Percentiles rank a stretch among this genome's conserved stretches.
phyloP scores from a whole-genome alignment of 2,113 vertebrate species.

The Psettodes erumei region DNA sequence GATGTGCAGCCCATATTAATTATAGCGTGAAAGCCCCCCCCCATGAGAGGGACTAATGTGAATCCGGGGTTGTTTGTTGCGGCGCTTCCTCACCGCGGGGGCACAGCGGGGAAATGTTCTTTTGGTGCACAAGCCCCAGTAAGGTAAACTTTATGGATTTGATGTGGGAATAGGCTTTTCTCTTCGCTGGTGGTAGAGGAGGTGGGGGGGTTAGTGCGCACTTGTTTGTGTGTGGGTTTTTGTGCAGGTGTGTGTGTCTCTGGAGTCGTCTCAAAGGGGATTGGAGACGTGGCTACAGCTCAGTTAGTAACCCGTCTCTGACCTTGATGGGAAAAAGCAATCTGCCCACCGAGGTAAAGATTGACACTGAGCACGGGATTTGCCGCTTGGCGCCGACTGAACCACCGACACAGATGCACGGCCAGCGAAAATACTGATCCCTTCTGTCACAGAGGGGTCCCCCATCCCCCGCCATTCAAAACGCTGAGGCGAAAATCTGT shows the following conservation, averaged over 20 bases:
- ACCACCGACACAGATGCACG: slow-evolving; percentile 53
- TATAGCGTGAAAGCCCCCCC: slow-evolving; percentile 46
- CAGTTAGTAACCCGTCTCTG: slow-evolving; percentile 73
- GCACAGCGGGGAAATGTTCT: slow-evolving; percentile 65
- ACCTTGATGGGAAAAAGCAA: slow-evolving; percentile 81
- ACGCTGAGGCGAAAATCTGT: slow-evolving; percentile 25
- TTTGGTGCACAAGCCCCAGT: slow-evolving; percentile 53
- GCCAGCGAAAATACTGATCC: slow-evolving; percentile 35
- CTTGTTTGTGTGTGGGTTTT: slow-evolving; percentile 37
- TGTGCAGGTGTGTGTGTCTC: slow-evolving; percentile 43
- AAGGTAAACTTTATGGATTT: slow-evolving; percentile 78
- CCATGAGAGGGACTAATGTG: slow-evolving; percentile 42
- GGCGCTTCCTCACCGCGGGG: slow-evolving; percentile 34
- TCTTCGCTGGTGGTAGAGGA: slow-evolving; percentile 38
- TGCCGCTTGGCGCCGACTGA: slow-evolving; percentile 51
- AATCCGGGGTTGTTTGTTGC: slow-evolving; percentile 51
- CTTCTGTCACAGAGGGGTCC: slow-evolving; percentile 1
- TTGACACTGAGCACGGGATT: slow-evolving; percentile 58
- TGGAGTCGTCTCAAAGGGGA: slow-evolving; percentile 52
- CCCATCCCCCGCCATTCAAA: neutral
- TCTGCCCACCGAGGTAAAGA: slow-evolving; percentile 64
- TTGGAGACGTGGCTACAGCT: slow-evolving; percentile 60
- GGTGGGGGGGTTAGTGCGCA: slow-evolving; percentile 49
- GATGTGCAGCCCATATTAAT: slow-evolving; percentile 61
- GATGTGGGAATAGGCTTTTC: slow-evolving; percentile 71